Evolutionary conservation across 2,797 vertebrate species (phyloP).

Genomic region (Nothura maculosa): DNA sequence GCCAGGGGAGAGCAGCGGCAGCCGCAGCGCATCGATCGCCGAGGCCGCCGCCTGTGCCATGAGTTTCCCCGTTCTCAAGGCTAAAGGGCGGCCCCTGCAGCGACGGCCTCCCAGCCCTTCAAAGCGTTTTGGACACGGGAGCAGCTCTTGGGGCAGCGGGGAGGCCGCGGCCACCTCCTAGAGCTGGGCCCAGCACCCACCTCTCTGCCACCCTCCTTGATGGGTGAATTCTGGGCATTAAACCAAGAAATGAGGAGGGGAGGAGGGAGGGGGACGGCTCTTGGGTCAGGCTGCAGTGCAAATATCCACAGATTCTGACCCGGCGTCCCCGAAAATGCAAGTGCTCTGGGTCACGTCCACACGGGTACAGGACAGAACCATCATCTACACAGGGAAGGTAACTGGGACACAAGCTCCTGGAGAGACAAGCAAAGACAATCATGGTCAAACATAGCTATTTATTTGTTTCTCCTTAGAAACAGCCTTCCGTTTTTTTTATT

Average conservation of each 20-base stretch:
- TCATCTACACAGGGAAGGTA: background rate
- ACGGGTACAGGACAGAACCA: background rate
- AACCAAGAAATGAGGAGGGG: background rate
- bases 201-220: no score
- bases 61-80: background rate
- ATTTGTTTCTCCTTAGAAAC: conserved; percentile 92
- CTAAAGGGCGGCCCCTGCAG: no score
- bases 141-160: no score
- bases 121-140: no score
- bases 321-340: background rate
- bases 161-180: no score
- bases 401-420: background rate
- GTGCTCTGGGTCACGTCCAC: background rate
- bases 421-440: conserved; percentile 8
- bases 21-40: fast-evolving
- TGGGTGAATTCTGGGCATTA: background rate
- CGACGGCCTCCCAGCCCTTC: no score
- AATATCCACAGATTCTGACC: background rate
- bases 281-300: background rate
- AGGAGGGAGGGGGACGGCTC: background rate
- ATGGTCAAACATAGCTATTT: conserved; percentile 90
- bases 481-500: conserved; percentile 83
- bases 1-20: background rate
- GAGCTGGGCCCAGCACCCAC: no score
- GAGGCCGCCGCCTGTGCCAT: background rate